Base-by-base conservation (phyloP, 2,888 invertebrate species). In the Pimpla rufipes region DNA sequence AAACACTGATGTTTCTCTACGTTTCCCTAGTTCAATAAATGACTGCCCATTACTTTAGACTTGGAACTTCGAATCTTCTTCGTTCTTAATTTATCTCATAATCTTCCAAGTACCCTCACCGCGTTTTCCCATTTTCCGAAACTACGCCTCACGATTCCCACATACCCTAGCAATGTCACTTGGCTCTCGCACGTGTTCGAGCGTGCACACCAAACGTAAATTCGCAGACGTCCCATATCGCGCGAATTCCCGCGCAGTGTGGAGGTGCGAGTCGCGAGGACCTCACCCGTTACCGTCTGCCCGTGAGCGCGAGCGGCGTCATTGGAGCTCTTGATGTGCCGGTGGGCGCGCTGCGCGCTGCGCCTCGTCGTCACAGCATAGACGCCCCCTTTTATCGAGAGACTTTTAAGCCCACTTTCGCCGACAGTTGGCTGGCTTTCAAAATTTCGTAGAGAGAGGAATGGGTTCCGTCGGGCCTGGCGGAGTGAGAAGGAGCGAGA, bases 331-430 rank as follows among this genome's bases (percentile, higher is more conserved):
- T 59, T 67, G 66, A 45, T 71, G 66, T 59, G 50, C 67, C 13
- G 62, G 45, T 76, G 57, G 55, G 40, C n/a, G 67, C 50, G 5
- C 29, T 5, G 5, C 76, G 40, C 64, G n/a, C n/a, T n/a, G 68
- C 67, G 68, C 35, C 77, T 75, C 74, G 70, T 66, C 79, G 45
- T 66, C 77, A 68, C 55, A 64, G 85, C 83, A 83, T 81, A 88
- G 86, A 85, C 87, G 87, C 86, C 83, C 85, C 87, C 89, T 90
- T 91, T 92, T 93, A 93, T 93, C 92, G 92, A 92, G 91, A 91
- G 91, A 92, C 91, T 92, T 92, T 92, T 91, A 92, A 92, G 91
- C 90, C 91, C 93, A 92, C 93, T 92, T 92, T 92, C 87, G 3
- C 90, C 91, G 90, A 81, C 81, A 92, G 91, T 93, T 93, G 93